A percentile compares a stretch with the other conserved stretches of the same genome.
phyloP scores from a whole-genome alignment of 2,888 invertebrate genomes.

The Acronicta leporina region DNA sequence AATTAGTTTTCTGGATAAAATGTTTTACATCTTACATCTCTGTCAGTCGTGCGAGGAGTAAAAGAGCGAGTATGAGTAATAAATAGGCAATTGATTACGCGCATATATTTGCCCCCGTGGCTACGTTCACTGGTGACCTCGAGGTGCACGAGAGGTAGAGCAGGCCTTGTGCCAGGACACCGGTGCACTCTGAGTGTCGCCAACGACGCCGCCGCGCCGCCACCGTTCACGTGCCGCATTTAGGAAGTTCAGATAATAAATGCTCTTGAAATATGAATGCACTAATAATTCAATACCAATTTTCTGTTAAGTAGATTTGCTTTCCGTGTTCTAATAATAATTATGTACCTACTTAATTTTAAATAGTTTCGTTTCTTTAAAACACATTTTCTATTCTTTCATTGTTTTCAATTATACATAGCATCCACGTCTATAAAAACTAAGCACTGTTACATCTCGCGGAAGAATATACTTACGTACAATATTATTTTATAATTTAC shows the following conservation, averaged over 20 bases:
- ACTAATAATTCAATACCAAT: conserved; percentile 22
- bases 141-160: conserved; percentile 66
- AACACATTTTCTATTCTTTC: conserved; percentile 1
- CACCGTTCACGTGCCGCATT: conserved; percentile 54
- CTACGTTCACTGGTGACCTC: conserved; percentile 84
- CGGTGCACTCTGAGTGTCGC: conserved; percentile 62
- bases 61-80: conserved; percentile 53
- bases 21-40: conserved; percentile 29
- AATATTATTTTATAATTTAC: no score
- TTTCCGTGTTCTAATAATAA: conserved; percentile 39
- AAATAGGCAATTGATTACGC: conserved; percentile 68
- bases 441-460: neutral
- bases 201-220: conserved; percentile 24
- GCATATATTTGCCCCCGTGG: conserved; percentile 71
- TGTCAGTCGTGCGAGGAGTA: conserved; percentile 41
- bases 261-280: conserved; percentile 59
- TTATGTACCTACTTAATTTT: conserved; percentile 8
- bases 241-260: conserved; percentile 57
- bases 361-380: conserved; percentile 17
- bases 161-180: conserved; percentile 81
- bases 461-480: no score
- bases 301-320: conserved; percentile 9
- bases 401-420: neutral
- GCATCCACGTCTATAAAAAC: neutral
- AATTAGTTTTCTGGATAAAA: conserved; percentile 40